Conservation (phyloP, 2,797 vertebrate species). For the Crocidura indochinensis region DNA sequence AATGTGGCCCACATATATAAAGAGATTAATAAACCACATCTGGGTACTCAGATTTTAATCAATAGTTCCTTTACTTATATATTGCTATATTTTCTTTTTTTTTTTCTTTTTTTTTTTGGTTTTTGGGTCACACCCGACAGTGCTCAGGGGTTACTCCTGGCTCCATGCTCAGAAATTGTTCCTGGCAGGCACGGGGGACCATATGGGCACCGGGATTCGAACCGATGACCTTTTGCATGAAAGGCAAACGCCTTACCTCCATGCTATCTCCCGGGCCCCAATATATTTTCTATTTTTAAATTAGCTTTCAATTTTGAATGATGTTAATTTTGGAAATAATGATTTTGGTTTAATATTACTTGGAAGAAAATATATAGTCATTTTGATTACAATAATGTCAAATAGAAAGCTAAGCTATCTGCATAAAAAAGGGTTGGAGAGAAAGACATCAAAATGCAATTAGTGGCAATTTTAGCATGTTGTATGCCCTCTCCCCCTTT, state of each 20-base stretch:
- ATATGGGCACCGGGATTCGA: too few species aligned
- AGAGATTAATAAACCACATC: neutral
- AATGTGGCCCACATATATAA: neutral
- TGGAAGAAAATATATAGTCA: neutral
- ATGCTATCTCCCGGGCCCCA: too few species aligned
- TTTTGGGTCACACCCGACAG: too few species aligned
- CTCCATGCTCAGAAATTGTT: too few species aligned
- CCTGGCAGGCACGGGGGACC: too few species aligned
- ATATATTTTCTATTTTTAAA: slow-evolving; percentile 58
- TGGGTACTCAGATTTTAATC: neutral
- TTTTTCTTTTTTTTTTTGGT: too few species aligned
- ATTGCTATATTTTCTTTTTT: slow-evolving; percentile 47
- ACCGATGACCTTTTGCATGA: too few species aligned
- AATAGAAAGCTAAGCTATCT: slow-evolving; percentile 9
- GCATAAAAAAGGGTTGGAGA: slow-evolving; percentile 4
- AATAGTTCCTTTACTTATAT: slow-evolving; percentile 5
- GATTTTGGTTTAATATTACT: neutral
- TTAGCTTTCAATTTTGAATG: slow-evolving; percentile 11
- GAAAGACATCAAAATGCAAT: neutral
- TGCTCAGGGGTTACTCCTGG: too few species aligned
- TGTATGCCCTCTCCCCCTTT: neutral
- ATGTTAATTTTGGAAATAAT: slow-evolving; percentile 25
- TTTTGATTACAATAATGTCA: neutral
- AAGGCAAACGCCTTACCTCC: too few species aligned
- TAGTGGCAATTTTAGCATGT: neutral